Base-by-base conservation (phyloP, 1,140 invertebrate species). In the Mizuhopecten yessoensis region DNA sequence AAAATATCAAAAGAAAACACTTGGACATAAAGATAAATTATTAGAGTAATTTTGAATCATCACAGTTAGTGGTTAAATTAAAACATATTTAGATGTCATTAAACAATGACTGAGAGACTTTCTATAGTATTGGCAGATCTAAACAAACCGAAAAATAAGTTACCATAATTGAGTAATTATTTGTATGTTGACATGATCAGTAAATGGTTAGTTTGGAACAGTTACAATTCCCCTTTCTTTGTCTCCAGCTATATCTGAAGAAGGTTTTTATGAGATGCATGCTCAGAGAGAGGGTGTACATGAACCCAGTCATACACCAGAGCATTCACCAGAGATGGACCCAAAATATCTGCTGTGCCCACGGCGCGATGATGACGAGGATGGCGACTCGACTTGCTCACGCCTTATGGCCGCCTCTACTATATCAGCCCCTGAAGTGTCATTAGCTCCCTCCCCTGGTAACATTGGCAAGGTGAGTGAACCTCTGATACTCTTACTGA, bases 391-490 rank as follows among this genome's bases (percentile, higher is more conserved):
- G n/a, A 89, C 86, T 86, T 92, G 92, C 13, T 91, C 94, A 34
- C 91, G 94, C 36, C 92, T 94, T 86, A 93, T 94, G 90, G 95
- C 94, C 42, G 94, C 93, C 13, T 95, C 95, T 49, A 96, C 95
- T 0, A 93, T 95, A 20, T 96, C 95, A 13, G 95, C 95, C 45
- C 95, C 95, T 29, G 95, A 96, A 86, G 95, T 96, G 13, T 96
- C 95, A 5, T 91, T 95, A 11, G 94, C 95, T 87, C 95, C 95
- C 34, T 96, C 95, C 34, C 95, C 95, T 57, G 95, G 95, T 86
- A 93, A 95, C 86, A 92, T 92, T 3, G 93, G 92, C 57, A 96
- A 95, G 94, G 95, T 95, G 92, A 34, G 57, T 86, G 10, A 87
- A 45, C 86, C 20, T 33, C 86, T 33, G 86, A 87, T 87, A 34